Conservation (phyloP, 2,113 vertebrate genomes). For the Podiceps cristatus region DNA sequence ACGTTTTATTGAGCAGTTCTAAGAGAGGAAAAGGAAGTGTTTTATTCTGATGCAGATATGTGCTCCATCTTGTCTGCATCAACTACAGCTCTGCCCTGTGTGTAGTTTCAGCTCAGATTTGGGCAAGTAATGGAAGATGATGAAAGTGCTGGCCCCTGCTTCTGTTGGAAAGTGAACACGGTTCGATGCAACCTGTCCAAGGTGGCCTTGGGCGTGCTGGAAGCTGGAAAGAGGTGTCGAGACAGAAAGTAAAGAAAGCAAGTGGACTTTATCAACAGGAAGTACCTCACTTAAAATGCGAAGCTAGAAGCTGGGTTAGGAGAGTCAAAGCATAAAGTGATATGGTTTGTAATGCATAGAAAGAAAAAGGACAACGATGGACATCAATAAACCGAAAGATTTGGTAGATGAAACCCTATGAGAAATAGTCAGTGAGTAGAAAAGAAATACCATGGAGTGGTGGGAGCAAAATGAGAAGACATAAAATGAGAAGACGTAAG, state of each 20-base stretch:
- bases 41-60: neutral
- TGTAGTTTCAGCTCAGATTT: neutral
- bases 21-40: neutral
- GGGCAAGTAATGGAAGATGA: neutral
- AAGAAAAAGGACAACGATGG: neutral
- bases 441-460: neutral
- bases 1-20: neutral
- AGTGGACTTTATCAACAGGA: neutral
- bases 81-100: neutral
- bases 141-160: neutral
- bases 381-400: neutral
- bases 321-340: neutral
- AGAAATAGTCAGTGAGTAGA: neutral
- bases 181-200: neutral
- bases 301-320: neutral
- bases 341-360: neutral
- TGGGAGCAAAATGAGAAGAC: neutral
- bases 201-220: neutral
- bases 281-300: neutral
- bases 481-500: neutral
- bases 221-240: neutral
- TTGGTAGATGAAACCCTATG: neutral
- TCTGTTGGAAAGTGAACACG: fast-evolving
- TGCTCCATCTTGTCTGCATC: neutral
- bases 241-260: neutral